Base-by-base conservation (phyloP, 2,113 vertebrate species). In the Suncus etruscus region DNA sequence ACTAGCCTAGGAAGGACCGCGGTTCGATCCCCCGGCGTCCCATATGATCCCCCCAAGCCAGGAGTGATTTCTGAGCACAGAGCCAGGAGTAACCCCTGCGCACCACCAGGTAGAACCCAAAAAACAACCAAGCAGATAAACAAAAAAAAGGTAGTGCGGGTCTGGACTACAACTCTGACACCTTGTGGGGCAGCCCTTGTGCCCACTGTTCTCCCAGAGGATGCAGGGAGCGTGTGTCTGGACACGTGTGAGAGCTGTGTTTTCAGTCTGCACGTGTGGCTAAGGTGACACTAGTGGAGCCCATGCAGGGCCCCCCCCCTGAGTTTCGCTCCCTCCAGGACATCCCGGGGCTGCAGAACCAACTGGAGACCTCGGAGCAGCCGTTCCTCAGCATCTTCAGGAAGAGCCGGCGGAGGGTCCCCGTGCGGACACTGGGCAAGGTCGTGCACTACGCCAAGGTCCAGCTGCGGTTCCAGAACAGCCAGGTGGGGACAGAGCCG, bases 401-500 rank as follows among this genome's bases (percentile, higher is more conserved):
- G 88, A 98, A 97, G 50, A 97, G 97, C 2, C 95, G 94, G 39
- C 97, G 96, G 88, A 97, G 95, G 91, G 97, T 82, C 0, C 83
- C 97, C 0, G 99, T 99, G 87, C 98, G 99, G 96, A 99, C 98
- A 69, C 98, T 99, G 31, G 99, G 98, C 51, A 97, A 98, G 51
- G 98, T 99, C 48, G 98, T 99, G 95, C 97, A 99, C 97, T 99
- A 99, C 91, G 98, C 99, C 97, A 99, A 99, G 97, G 99, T 99
- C 74, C 99, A 98, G 92, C 98, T 99, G 32, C 98, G 98, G 10
- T 99, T 99, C 96, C 97, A 98, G 86, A 98, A 99, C 96, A 99
- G 98, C 97, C 98, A 99, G 99, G 99, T 96, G 63, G 31, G 91
- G 65, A 45, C 58, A 3, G 10, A 70, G 74, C 1, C n/a, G 24